Evolutionary conservation across 2,888 invertebrate species (phyloP), one percentile per base, ranked within the genome.

Genomic region (Syritta pipiens): DNA sequence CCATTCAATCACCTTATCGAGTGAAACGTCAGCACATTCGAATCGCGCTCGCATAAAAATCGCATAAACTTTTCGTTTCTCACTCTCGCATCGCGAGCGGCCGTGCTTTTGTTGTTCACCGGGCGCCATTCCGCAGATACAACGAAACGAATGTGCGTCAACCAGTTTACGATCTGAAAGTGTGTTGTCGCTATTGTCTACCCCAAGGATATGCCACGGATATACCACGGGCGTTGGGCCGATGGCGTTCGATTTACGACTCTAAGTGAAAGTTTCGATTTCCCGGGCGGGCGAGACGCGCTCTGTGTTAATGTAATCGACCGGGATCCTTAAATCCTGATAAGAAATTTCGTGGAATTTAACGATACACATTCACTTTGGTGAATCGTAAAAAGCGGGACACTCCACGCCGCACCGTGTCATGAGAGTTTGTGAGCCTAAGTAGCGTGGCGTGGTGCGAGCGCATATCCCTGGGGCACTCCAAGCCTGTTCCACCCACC

Each of bases 1-100:
- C 51, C 59, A 65, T 71, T 74, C 79, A 79, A 79, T 74, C 74
- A 72, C 74, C 77, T 77, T 77, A 74, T 72, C 79, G 74, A 79
- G 55, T 22, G 44, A 79, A 79, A 74, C 79, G 67, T 74, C 79
- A 62, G 79, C 79, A 74, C 74, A 74, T 79, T 79, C 74, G 79
- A 79, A 72, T 68, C 67, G 74, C 74, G 57, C 46, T 74, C 67
- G 55, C 74, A 79, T 74, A 74, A 79, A 79, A 79, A 55, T 60
- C 74, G 28, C 72, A 79, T 74, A 67, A 79, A 79, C 40, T 74
- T 35, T 55, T 65, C 60, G 42, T 14, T 12, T 35, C n/a, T n/a
- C n/a, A 14, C 35, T 35, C 55, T 42, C 67, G 17, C 46, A 17
- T 48, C 44, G 30, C 32, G 20, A 10, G 35, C 20, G 30, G 7